phyloP scores from a whole-genome alignment of 1,140 invertebrate species.

The Homalodisca vitripennis region DNA sequence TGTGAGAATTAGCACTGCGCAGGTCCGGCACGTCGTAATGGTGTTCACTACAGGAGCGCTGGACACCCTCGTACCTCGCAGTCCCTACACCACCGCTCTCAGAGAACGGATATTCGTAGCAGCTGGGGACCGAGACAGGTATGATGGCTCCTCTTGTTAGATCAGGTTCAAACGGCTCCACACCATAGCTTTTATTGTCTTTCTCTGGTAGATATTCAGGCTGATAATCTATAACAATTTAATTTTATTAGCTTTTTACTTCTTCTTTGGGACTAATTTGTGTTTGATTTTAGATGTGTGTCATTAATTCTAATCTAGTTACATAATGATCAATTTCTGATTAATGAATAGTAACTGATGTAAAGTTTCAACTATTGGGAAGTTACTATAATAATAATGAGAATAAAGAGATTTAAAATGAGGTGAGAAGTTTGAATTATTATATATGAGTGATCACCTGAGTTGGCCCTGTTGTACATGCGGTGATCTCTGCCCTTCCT shows the following conservation, averaged over 20 bases:
- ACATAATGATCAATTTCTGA: no score
- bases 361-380: no score
- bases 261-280: no score
- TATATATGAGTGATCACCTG: no score
- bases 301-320: no score
- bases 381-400: no score
- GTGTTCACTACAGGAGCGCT: constrained; percentile 75
- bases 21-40: constrained; percentile 61
- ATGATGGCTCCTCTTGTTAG: constrained; percentile 70
- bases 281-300: no score
- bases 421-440: no score
- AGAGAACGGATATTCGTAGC: constrained; percentile 56
- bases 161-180: constrained; percentile 74
- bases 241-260: no score
- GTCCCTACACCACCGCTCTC: constrained; percentile 52
- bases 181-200: constrained; percentile 69
- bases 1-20: constrained; percentile 38
- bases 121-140: constrained; percentile 41
- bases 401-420: no score
- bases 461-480: constrained; percentile 82
- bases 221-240: constrained; percentile 71
- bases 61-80: constrained; percentile 50
- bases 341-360: no score
- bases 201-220: constrained; percentile 83
- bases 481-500: constrained; percentile 76